Percentiles rank a stretch among this genome's conserved stretches.
Conservation (phyloP, 92 coral and sea anemone genomes). For the Siderastrea siderea region DNA sequence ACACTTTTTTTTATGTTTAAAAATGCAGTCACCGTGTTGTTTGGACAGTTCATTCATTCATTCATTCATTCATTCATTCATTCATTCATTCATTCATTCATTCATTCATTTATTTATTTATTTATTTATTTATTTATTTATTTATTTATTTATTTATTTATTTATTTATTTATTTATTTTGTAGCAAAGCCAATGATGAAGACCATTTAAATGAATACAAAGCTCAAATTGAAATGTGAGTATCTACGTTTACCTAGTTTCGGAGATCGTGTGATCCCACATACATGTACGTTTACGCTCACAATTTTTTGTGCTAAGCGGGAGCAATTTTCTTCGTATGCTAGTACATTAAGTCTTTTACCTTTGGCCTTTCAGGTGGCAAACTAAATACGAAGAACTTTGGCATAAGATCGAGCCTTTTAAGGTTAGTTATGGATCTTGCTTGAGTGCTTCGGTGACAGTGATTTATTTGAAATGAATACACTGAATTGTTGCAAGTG, state of each 20-base stretch:
- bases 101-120: no score
- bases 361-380: conserved; percentile 75
- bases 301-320: no score
- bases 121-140: background rate
- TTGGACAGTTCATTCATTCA: no score
- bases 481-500: no score
- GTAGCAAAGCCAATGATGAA: conserved; percentile 30
- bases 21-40: background rate
- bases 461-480: background rate
- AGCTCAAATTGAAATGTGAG: conserved; percentile 59
- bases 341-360: background rate
- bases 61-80: no score
- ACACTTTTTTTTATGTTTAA: background rate
- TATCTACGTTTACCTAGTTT: background rate
- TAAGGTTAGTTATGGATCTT: conserved; percentile 68
- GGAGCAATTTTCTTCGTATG: no score
- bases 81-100: no score
- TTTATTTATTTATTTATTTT: background rate
- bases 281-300: no score
- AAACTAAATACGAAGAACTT: conserved; percentile 81
- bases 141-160: background rate
- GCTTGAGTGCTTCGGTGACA: background rate
- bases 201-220: conserved; percentile 47
- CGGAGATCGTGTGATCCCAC: background rate
- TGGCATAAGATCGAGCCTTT: conserved; percentile 92